Base-by-base conservation (phyloP, 2,113 vertebrate genomes). In the Balaenoptera acutorostrata region DNA sequence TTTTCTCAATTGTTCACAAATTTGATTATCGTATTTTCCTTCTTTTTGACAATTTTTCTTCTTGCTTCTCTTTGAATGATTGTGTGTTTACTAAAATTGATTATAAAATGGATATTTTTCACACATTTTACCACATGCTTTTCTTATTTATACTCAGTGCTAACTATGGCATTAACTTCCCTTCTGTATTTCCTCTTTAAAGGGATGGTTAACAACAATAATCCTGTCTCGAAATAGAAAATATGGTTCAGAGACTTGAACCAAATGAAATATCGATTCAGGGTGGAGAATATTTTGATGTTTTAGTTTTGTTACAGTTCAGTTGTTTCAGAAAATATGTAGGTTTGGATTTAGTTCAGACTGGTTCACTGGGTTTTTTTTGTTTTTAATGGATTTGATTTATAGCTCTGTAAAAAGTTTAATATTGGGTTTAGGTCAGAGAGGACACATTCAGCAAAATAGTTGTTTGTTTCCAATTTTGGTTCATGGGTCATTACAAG, bases 221-320 rank as follows among this genome's bases (percentile, higher is more conserved):
- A 92, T 91, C 88, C 75, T 93, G 77, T 95, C 95, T 96, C 66
- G 41, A 97, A 95, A 97, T 74, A 96, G 95, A 96, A 97, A 97
- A 92, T 92, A 91, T 46, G 61, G 94, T 86, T 94, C 94, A 68
- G 52, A 97, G 92, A 84, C 75, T 96, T 92, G 80, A 95, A 97
- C 84, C 95, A 98, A 98, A 98, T 98, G 97, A 97, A 96, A 96
- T 98, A 97, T 97, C 80, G 84, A 98, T 98, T 97, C 96, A 82
- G 74, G 94, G 64, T 97, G 83, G 90, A 96, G 94, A 97, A 98
- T 97, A 98, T 97, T 98, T 97, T 98, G 98, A 98, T 97, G 95
- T 97, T 96, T 96, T 94, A 90, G 94, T 97, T 97, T 97, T 97
- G 98, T 97, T 96, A 96, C 94, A 96, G 98, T 97, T 96, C 97